These are phyloP conservation scores for Seriola rivoliana DNA, from an alignment of 2,113 vertebrate species.

Conservation along the genomic window DNA sequence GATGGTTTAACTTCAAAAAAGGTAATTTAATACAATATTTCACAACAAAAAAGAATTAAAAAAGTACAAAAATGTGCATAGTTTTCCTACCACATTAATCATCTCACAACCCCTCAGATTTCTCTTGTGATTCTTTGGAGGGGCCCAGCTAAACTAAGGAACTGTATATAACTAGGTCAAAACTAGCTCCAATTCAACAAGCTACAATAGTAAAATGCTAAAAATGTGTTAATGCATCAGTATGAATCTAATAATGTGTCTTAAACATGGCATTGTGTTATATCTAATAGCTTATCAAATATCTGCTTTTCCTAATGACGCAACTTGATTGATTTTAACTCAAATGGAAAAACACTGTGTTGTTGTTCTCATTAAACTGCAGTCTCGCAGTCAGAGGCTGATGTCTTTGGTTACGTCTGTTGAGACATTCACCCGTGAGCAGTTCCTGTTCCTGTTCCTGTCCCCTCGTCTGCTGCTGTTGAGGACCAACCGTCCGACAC, in stretches of 20 bases:
- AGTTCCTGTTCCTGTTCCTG: constrained; percentile 79
- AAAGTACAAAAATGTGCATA: too few species aligned
- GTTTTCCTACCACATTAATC: too few species aligned
- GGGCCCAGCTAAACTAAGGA: too few species aligned
- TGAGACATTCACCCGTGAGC: constrained; percentile 65
- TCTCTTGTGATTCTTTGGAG: background rate
- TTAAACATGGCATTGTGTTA: background rate
- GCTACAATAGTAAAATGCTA: background rate
- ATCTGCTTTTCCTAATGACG: background rate
- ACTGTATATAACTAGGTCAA: too few species aligned
- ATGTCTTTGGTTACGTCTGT: constrained; percentile 65
- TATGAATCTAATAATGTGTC: background rate
- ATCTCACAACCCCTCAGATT: background rate
- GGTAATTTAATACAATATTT: too few species aligned
- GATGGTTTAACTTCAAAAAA: too few species aligned
- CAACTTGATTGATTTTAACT: constrained; percentile 5
- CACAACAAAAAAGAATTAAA: too few species aligned
- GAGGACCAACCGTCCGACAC: constrained; percentile 48
- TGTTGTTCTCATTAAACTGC: constrained; percentile 41
- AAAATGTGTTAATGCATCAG: background rate
- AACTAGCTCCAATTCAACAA: background rate
- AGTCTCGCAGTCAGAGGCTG: constrained; percentile 10
- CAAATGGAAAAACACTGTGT: constrained; percentile 37
- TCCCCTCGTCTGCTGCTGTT: constrained; percentile 33
- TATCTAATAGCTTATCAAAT: too few species aligned